Evolutionary conservation across 2,888 invertebrate genomes (phyloP), one percentile per base, ranked within the genome.

Genomic region (Lithodes maja): DNA sequence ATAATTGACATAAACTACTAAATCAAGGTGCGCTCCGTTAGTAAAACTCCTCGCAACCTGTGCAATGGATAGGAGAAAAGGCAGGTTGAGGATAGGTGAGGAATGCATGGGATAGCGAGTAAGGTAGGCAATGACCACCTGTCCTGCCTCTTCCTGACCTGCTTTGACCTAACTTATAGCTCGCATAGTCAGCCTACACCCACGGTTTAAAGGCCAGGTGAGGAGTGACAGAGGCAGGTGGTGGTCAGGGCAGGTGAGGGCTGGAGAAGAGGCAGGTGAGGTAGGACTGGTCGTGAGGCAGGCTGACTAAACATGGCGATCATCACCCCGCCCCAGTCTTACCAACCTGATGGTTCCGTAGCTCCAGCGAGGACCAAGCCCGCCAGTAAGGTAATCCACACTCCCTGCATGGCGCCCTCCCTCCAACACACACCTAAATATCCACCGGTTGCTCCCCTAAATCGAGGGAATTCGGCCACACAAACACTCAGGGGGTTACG

Each of bases 361-460:
- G 79, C 53, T 12, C 15, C 33, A 1, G 49, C 79, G 15, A 12
- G 53, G 12, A 33, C 79, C 52, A 53, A 52, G n/a, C n/a, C 54
- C 79, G 53, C 79, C 53, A 54, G 54, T 79, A 79, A 54, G 79
- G 54, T 79, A 79, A 79, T 79, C 79, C 79, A 79, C 53, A 79
- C 54, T 17, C 54, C 53, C 79, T 79, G 53, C 79, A 79, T 79
- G 17, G 79, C 79, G 71, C 54, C 79, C 79, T 53, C 54, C n/a
- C 54, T 53, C 79, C 52, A 52, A n/a, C 53, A 79, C 79, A 79
- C 79, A 52, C 54, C n/a, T 53, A 79, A 53, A 79, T 54, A 52
- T 53, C n/a, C 54, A 79, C 54, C n/a, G n/a, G n/a, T 79, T n/a
- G 54, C n/a, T 79, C 54, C 79, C 79, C 54, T 53, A 53, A n/a